Conservation (phyloP, 2,797 vertebrate genomes). For the Petrocephalus schoutedeni region DNA sequence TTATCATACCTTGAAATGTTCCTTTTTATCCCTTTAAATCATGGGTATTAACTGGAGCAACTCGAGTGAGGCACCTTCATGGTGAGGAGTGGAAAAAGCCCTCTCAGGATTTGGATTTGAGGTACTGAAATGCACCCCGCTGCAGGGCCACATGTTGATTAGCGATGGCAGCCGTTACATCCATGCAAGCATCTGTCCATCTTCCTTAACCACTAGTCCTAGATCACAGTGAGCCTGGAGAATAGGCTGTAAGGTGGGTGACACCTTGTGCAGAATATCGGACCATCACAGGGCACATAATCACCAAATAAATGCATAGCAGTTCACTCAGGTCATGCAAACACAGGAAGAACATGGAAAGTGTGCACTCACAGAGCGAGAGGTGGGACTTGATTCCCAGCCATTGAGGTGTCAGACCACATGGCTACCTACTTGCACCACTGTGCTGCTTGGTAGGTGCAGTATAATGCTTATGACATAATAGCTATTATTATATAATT, state of each 20-base stretch:
- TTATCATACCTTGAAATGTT: conserved; percentile 20
- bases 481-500: too few relatives aligned
- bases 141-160: not conserved
- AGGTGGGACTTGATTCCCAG: too few relatives aligned
- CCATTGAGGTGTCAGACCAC: too few relatives aligned
- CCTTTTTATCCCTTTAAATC: not conserved
- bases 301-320: too few relatives aligned
- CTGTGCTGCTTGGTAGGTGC: too few relatives aligned
- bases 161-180: not conserved
- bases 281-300: too few relatives aligned
- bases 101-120: not conserved
- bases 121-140: not conserved
- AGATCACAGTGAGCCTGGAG: not conserved
- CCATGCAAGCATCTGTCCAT: not conserved
- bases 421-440: too few relatives aligned
- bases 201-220: not conserved
- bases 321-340: too few relatives aligned
- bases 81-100: not conserved
- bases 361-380: too few relatives aligned
- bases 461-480: too few relatives aligned
- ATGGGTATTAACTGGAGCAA: not conserved
- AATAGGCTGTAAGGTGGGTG: not conserved
- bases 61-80: not conserved
- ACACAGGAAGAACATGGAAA: too few relatives aligned
- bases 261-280: too few relatives aligned